Evolutionary conservation across 2,888 invertebrate species (phyloP), one percentile per base, ranked within the genome.

Genomic region (Sepioteuthis lessoniana): DNA sequence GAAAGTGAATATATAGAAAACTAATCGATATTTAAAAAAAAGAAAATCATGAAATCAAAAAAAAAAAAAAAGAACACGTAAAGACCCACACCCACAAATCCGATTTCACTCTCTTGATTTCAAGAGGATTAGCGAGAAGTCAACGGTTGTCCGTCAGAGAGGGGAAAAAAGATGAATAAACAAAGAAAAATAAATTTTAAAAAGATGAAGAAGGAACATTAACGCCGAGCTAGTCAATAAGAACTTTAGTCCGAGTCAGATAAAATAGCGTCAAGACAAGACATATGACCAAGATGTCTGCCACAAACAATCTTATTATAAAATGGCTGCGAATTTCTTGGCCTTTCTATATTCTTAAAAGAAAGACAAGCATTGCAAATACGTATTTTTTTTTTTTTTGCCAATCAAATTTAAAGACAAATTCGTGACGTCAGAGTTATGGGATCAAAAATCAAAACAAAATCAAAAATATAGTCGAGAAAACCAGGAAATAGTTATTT

Each of bases 111-210:
- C n/a, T 76, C n/a, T 13, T 16, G n/a, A 35, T 25, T 76, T n/a
- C 10, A 76, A 76, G 76, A 16, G n/a, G 76, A 76, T 76, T 76
- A 76, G 13, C 76, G 10, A n/a, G 76, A n/a, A 10, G 76, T 76
- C 76, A 76, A n/a, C n/a, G 76, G n/a, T 76, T 76, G 76, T 76
- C 76, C 76, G 76, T n/a, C 76, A 76, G 10, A 76, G n/a, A 60
- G 31, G 10, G 31, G 0, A 60, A 31, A 31, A 28, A 60, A 60
- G 21, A 21, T 1, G 21, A 55, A 55, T 25, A 21, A 42, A 42
- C 42, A 42, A 42, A 42, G 7, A 42, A 42, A 42, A 42, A 42
- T 5, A 42, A 42, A 42, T 42, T 42, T 3, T 5, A 42, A 42
- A 42, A 42, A 42, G 7, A 42, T 5, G 42, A 42, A 42, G 7